phyloP scores from a whole-genome alignment of 1,140 invertebrate species.

The Cryptotermes secundus region DNA sequence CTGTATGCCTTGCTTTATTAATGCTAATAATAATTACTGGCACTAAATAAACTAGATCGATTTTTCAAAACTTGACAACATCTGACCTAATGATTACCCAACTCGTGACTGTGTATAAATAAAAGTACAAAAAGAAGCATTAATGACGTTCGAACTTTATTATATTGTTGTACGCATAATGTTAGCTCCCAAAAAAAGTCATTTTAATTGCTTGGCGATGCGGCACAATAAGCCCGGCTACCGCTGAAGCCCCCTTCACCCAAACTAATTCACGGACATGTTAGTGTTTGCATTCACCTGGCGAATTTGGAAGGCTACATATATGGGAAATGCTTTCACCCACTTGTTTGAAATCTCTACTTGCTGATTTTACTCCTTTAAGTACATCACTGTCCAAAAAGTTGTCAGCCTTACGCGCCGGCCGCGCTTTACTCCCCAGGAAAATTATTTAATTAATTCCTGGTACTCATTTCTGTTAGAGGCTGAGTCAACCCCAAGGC shows the following conservation, averaged over 20 bases:
- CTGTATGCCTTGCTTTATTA: background rate
- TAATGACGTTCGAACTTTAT: background rate
- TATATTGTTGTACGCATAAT: background rate
- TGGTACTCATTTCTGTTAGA: too few relatives aligned
- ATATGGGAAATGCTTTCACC: background rate
- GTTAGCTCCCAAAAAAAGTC: background rate
- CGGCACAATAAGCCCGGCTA: background rate
- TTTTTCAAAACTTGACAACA: background rate
- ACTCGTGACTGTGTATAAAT: background rate
- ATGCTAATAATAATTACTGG: background rate
- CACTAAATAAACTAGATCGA: background rate
- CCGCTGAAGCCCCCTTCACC: background rate
- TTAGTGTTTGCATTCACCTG: background rate
- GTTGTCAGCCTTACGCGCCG: too few relatives aligned
- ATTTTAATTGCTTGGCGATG: background rate
- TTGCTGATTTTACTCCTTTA: too few relatives aligned
- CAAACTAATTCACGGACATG: background rate
- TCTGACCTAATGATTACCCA: constrained; percentile 5
- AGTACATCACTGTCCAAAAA: too few relatives aligned
- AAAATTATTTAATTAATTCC: too few relatives aligned
- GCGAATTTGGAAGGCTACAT: background rate
- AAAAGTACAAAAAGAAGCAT: background rate
- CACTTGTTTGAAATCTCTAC: background rate
- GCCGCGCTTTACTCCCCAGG: too few relatives aligned
- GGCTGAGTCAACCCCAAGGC: too few relatives aligned